Percentiles rank a stretch among this genome's conserved stretches.
phyloP scores from a whole-genome alignment of 1,140 invertebrate species.

The Papilio machaon region DNA sequence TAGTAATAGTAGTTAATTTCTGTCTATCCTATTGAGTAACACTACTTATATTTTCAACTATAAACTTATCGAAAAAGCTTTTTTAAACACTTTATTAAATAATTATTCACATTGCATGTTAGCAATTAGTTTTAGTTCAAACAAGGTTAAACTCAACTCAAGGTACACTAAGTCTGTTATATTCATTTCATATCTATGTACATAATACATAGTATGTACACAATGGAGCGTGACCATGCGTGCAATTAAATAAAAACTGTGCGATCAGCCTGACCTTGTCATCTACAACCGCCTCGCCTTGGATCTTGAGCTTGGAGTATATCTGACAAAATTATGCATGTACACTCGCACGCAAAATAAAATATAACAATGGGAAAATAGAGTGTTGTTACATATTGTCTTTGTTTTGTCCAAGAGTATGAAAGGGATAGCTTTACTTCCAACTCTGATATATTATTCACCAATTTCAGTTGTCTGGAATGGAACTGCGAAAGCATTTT shows the following conservation, averaged over 20 bases:
- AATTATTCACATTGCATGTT: not conserved
- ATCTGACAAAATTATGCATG: conserved; percentile 3
- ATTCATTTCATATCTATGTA: not conserved
- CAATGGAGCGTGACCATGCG: not conserved
- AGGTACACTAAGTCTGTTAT: not conserved
- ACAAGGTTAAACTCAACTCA: not conserved
- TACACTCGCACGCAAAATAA: not conserved
- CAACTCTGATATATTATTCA: no score
- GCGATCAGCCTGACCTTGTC: conserved; percentile 4
- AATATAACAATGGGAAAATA: not conserved
- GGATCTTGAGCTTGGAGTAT: not conserved
- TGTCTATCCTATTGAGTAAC: not conserved
- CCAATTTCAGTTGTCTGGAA: no score
- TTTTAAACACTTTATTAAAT: no score
- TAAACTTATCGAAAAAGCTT: not conserved
- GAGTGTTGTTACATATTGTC: no score
- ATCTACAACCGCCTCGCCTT: conserved; percentile 11
- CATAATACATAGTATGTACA: not conserved
- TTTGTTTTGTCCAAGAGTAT: no score
- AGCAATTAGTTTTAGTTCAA: conserved; percentile 1
- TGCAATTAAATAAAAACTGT: conserved; percentile 17
- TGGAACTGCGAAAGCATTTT: no score
- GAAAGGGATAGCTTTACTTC: no score
- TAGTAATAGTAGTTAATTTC: not conserved
- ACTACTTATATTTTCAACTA: no score